Evolutionary conservation across 2,797 vertebrate species (phyloP).

Genomic region (Melanotaenia maccullochi): DNA sequence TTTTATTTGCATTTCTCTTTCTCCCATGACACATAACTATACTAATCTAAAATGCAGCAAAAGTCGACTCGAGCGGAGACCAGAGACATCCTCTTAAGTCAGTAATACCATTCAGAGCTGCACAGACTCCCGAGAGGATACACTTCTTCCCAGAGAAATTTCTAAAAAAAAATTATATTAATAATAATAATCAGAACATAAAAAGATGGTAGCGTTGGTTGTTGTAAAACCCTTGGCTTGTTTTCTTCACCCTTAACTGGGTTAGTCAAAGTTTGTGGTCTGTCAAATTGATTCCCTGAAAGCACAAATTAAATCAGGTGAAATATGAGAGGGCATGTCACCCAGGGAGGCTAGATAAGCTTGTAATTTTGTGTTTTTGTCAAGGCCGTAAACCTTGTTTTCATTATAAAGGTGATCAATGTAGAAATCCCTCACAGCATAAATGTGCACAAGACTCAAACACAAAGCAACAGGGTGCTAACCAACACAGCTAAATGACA

Average conservation of each 20-base stretch:
- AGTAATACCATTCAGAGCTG: constrained; percentile 51
- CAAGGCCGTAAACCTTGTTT: not conserved
- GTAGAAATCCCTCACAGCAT: constrained; percentile 1
- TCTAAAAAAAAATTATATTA: not conserved
- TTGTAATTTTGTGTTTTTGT: constrained; percentile 20
- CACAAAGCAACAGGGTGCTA: constrained; percentile 63
- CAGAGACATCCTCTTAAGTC: constrained; percentile 62
- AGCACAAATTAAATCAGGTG: constrained; percentile 7
- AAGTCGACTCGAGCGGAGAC: constrained; percentile 43
- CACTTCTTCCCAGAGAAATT: constrained; percentile 24
- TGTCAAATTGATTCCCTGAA: constrained; percentile 23
- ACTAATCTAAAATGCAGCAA: constrained; percentile 65
- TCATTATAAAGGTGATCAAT: constrained; percentile 17
- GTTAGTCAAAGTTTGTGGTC: constrained; percentile 18
- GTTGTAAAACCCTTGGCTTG: constrained; percentile 1
- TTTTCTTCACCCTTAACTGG: constrained; percentile 12
- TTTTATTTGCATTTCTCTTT: constrained; percentile 70
- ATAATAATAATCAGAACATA: not conserved
- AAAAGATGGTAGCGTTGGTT: constrained; percentile 26
- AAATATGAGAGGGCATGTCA: constrained; percentile 7
- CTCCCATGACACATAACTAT: constrained; percentile 65
- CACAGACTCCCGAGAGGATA: constrained; percentile 38
- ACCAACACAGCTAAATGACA: constrained; percentile 69
- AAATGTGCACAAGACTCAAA: constrained; percentile 22
- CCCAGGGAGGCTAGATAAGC: constrained; percentile 4